Base-by-base conservation (phyloP, 2,113 vertebrate species). In the Poeciliopsis occidentalis region DNA sequence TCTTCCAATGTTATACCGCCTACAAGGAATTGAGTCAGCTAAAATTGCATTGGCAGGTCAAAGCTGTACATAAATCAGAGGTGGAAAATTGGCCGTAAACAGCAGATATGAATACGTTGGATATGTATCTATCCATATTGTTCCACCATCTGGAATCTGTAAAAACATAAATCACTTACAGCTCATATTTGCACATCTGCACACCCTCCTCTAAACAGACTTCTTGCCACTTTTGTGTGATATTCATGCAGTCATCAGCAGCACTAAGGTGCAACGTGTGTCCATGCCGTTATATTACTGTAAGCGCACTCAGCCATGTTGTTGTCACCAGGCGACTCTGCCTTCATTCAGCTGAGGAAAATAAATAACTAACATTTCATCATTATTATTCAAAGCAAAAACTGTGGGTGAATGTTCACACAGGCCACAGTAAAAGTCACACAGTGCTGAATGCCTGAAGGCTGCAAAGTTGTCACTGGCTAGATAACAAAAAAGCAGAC, bases 401-500 rank as follows among this genome's bases (percentile, higher is more conserved):
- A 60, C 78, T 81, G 76, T 3, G 10, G 37, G 44, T 71, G 72
- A 34, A 75, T 84, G 76, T 71, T 60, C 74, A 75, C 69, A 84
- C 82, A 89, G 78, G 83, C 81, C 84, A 67, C 34, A 70, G 75
- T 81, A 78, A 82, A 88, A 87, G 87, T 86, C 86, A 79, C 75
- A 79, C 57, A 78, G 60, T 73, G 86, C 62, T 62, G 74, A n/a
- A 22, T 78, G 85, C 71, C 82, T 81, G 44, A 39, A 77, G 87
- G 90, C 84, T 54, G 81, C 79, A 78, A 70, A 69, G 83, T 86
- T 87, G 87, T 86, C 87, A 83, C 73, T 84, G 88, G 78, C 83
- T 66, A 54, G 77, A 80, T 85, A 67, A 88, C 86, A 37, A 87
- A 89, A 89, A 82, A 88, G 88, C 85, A 84, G 81, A 89, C 73